phyloP scores from a whole-genome alignment of 2,113 vertebrate species.

The Paratilapia polleni region DNA sequence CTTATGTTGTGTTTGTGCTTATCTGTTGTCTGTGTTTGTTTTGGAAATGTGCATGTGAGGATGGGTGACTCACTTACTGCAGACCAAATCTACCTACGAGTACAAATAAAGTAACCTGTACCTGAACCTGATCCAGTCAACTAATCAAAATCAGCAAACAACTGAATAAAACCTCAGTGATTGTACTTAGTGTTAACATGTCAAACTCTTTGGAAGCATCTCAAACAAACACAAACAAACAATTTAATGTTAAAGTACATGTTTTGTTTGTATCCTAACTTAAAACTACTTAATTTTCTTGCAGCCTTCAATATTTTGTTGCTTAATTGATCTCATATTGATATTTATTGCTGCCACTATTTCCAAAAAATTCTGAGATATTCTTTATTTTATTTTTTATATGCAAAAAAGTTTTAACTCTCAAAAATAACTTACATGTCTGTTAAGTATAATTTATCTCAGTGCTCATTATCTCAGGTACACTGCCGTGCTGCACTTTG shows the following conservation, averaged over 20 bases:
- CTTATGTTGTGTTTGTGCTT: too few species aligned
- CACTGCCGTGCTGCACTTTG: not conserved
- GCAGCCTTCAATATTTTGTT: not conserved
- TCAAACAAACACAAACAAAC: not conserved
- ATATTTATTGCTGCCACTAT: fast-evolving
- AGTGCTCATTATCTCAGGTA: not conserved
- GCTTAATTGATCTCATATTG: fast-evolving
- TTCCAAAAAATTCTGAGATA: fast-evolving
- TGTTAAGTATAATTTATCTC: not conserved
- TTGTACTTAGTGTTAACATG: not conserved
- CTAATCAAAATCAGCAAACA: not conserved
- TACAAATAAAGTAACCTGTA: not conserved
- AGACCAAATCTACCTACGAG: too few species aligned
- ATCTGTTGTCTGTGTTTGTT: too few species aligned
- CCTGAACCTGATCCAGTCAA: not conserved
- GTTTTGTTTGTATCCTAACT: not conserved
- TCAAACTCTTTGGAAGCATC: not conserved
- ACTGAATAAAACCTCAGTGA: not conserved
- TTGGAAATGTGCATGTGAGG: too few species aligned
- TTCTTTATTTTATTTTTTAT: not conserved
- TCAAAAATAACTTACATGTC: not conserved
- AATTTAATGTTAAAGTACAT: not conserved
- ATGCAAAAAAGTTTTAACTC: not conserved
- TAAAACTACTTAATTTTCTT: not conserved
- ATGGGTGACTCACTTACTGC: too few species aligned